Base-by-base conservation (phyloP, 2,113 vertebrate species). In the Chaetodon trifascialis region DNA sequence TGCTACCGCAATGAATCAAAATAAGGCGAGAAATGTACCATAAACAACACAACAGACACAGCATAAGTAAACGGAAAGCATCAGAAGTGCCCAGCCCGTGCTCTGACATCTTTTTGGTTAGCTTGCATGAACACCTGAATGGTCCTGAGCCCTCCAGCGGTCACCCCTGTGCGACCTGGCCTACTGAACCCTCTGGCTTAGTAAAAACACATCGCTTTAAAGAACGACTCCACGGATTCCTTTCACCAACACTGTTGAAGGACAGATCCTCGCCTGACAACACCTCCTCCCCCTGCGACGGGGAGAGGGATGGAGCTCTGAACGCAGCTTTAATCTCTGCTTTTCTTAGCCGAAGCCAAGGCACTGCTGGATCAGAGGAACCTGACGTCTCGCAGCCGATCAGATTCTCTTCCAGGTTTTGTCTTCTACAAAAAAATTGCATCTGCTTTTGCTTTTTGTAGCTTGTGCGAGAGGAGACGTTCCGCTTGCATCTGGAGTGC, bases 171-270 rank as follows among this genome's bases (percentile, higher is more conserved):
- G 80, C 78, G 86, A 82, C 86, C 67, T 63, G 4, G 14, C 70
- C 87, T 77, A 85, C 86, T 88, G 73, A 23, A 38, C 91, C 88
- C 88, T 91, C 83, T 86, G 88, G 89, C 86, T 77, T 46, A 73
- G 65, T 81, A 76, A 85, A 88, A 72, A 93, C 81, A 92, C 83
- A 89, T 76, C 86, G 87, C 86, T 91, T 83, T 82, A 85, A 88
- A 90, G 80, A 85, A 83, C 59, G 19, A 93, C 90, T 92, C 86
- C 85, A 83, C 70, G 76, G 86, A 96, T 94, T 95, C 96, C 97
- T 98, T 97, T 98, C 97, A 96, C 97, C 97, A 97, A 93, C 93
- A 95, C 96, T 56, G 95, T 88, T 91, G 80, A 86, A 82, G 87
- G 86, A 89, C 74, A 84, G 69, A 82, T 90, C 90, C 90, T 90